Conservation (phyloP, 2,113 vertebrate species). For the Caretta caretta region DNA sequence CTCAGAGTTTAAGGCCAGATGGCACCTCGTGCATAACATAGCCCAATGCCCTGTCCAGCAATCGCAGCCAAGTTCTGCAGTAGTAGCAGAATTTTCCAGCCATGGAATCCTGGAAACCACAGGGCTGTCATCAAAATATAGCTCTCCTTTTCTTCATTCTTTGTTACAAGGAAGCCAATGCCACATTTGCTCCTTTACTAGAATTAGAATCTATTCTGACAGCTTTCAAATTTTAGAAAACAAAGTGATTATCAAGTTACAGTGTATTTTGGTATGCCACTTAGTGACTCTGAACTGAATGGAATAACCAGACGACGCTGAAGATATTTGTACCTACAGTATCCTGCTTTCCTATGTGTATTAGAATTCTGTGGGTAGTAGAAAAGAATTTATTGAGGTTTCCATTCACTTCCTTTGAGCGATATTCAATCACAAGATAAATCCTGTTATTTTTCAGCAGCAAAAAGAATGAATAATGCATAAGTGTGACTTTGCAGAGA, state of each 20-base stretch:
- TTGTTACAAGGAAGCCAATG: not conserved
- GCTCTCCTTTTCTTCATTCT: not conserved
- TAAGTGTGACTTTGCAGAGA: not conserved
- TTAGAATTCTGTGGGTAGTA: not conserved
- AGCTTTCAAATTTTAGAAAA: slow-evolving; percentile 3
- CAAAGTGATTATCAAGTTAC: not conserved
- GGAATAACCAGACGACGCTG: not conserved
- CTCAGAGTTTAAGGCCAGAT: too few species aligned
- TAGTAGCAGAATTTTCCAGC: not conserved
- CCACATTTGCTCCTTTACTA: not conserved
- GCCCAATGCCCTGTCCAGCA: too few species aligned
- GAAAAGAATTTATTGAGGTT: slow-evolving; percentile 2
- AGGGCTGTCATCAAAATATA: not conserved
- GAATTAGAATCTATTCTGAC: not conserved
- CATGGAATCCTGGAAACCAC: not conserved
- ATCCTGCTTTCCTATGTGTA: slow-evolving; percentile 8
- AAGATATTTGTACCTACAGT: slow-evolving; percentile 9
- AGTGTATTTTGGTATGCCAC: not conserved
- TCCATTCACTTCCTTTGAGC: not conserved
- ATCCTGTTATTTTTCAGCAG: not conserved
- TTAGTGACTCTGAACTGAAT: not conserved
- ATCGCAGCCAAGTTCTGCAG: not conserved
- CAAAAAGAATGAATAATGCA: not conserved
- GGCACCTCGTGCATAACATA: too few species aligned
- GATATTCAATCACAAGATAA: not conserved